These are phyloP conservation scores for Meliscaeva auricollis DNA, from an alignment of 2,888 invertebrate species.

Conservation along the genomic window DNA sequence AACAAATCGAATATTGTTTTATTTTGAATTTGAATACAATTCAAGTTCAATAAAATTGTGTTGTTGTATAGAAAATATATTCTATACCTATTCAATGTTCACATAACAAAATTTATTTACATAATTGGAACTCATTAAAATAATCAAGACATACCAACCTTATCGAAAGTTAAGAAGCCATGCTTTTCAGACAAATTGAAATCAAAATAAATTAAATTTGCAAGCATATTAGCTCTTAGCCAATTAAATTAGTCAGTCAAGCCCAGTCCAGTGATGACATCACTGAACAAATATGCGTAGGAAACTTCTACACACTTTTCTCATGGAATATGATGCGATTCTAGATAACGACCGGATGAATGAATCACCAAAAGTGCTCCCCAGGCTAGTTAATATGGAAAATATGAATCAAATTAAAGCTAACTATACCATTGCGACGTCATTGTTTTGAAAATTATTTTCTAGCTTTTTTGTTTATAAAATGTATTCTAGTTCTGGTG, in stretches of 20 bases:
- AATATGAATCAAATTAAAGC: constrained; percentile 13
- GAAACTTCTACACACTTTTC: neutral
- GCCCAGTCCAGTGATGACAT: constrained; percentile 5
- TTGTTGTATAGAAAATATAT: no score
- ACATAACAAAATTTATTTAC: neutral
- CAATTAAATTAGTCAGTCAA: constrained; percentile 2
- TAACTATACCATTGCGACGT: neutral
- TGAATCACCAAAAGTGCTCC: constrained; percentile 24
- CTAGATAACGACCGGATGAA: constrained; percentile 28
- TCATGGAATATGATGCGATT: neutral
- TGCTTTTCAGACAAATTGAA: neutral
- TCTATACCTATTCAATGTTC: neutral
- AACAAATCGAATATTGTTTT: neutral
- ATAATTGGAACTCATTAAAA: neutral
- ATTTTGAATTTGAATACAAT: neutral
- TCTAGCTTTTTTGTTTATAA: neutral
- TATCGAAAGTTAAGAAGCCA: neutral
- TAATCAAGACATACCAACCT: neutral
- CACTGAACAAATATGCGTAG: neutral
- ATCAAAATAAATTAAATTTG: neutral
- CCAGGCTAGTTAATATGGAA: neutral
- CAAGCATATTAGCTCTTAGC: neutral
- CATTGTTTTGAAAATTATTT: constrained; percentile 6
- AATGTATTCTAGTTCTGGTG: neutral
- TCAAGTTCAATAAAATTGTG: neutral